phyloP scores from a whole-genome alignment of 2,113 vertebrate species.

The Ariopsis seemanni region DNA sequence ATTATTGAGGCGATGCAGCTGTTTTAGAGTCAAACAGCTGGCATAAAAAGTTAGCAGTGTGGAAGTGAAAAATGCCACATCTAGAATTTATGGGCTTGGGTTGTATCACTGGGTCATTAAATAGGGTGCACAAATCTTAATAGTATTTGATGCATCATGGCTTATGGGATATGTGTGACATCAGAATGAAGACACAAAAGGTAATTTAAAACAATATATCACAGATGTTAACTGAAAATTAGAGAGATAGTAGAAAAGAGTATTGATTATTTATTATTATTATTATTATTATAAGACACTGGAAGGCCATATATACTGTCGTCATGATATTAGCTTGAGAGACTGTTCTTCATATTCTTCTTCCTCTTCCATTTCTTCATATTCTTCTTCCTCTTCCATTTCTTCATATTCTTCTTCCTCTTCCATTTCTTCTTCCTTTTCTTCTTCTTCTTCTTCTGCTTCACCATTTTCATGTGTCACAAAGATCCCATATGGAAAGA shows the following conservation, averaged over 20 bases:
- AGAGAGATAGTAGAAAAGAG: background rate
- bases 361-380: too few relatives aligned
- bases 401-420: too few relatives aligned
- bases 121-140: background rate
- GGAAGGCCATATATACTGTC: too few relatives aligned
- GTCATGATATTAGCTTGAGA: too few relatives aligned
- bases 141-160: background rate
- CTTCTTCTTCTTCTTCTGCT: too few relatives aligned
- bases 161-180: background rate
- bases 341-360: too few relatives aligned
- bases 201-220: background rate
- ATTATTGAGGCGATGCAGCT: conserved; percentile 5
- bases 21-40: conserved; percentile 13
- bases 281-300: too few relatives aligned
- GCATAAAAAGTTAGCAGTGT: background rate
- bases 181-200: background rate
- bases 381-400: too few relatives aligned
- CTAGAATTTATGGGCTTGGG: background rate
- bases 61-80: background rate
- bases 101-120: background rate
- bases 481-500: background rate
- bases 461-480: background rate
- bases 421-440: too few relatives aligned
- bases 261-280: background rate
- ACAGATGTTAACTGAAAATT: background rate